These are phyloP conservation scores for Panthera leo DNA, from an alignment of 2,113 vertebrate species.

Conservation along the genomic window DNA sequence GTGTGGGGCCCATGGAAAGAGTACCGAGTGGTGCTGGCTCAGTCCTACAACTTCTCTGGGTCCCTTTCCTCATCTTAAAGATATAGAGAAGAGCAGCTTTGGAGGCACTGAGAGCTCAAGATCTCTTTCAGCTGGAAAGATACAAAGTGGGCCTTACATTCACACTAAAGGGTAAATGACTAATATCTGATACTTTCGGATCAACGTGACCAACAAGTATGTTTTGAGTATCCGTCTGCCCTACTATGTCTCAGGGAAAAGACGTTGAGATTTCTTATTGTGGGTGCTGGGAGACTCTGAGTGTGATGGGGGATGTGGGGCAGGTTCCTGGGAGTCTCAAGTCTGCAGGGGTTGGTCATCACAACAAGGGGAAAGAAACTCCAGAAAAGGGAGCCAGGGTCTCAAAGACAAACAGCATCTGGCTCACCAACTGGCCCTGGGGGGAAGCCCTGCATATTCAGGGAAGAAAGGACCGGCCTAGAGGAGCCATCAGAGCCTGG, in stretches of 20 bases:
- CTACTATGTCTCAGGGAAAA: background rate
- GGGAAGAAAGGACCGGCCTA: background rate
- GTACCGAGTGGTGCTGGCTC: background rate
- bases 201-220: background rate
- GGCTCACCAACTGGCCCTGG: background rate
- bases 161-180: background rate
- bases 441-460: too few relatives aligned
- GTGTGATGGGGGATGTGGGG: background rate
- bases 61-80: background rate
- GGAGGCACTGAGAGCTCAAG: background rate
- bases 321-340: background rate
- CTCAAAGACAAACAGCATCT: background rate
- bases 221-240: background rate
- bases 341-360: background rate
- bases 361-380: background rate
- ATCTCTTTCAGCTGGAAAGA: background rate
- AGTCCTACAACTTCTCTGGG: background rate
- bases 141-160: background rate
- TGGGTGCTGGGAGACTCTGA: background rate
- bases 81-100: background rate
- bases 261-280: too few relatives aligned
- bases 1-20: background rate
- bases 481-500: background rate
- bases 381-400: background rate
- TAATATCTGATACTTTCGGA: background rate